phyloP scores from a whole-genome alignment of 2,888 invertebrate species.

The Mylabris sibirica region DNA sequence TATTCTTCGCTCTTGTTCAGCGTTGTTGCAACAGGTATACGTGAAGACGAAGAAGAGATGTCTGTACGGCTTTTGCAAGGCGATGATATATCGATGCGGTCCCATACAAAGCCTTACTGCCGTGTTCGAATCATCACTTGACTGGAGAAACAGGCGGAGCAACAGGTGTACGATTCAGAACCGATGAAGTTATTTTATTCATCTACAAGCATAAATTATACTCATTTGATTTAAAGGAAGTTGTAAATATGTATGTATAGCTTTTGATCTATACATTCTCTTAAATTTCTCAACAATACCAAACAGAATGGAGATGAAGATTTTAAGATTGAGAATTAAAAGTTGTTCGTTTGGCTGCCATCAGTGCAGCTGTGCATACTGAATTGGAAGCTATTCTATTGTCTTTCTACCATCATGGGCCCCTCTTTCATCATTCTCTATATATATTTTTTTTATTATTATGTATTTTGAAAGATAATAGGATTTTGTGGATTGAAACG shows the following conservation, averaged over 20 bases:
- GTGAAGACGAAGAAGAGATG: background rate
- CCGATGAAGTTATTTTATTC: conserved; percentile 18
- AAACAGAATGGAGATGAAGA: background rate
- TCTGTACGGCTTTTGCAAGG: conserved; percentile 5
- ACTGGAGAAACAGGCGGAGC: conserved; percentile 20
- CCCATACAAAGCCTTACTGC: conserved; percentile 14
- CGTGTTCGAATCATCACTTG: conserved; percentile 30
- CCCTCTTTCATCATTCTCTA: background rate
- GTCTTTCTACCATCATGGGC: background rate
- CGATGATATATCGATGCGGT: conserved; percentile 9
- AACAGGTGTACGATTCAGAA: conserved; percentile 1
- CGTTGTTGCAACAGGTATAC: background rate
- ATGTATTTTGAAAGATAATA: background rate
- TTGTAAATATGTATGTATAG: too few relatives aligned
- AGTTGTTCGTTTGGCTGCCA: background rate
- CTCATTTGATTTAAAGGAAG: conserved; percentile 14
- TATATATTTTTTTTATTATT: background rate
- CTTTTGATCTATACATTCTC: background rate
- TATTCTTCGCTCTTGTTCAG: background rate
- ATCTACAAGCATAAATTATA: conserved; percentile 21
- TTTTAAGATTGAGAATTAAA: background rate
- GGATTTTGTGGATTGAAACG: conserved; percentile 2
- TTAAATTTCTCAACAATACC: background rate
- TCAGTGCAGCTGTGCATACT: background rate
- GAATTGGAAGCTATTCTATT: background rate